A percentile compares a stretch with the other conserved stretches of the same genome.
These are phyloP conservation scores for Procambarus virginalis DNA, from an alignment of 1,140 invertebrate species.

Conservation along the genomic window DNA sequence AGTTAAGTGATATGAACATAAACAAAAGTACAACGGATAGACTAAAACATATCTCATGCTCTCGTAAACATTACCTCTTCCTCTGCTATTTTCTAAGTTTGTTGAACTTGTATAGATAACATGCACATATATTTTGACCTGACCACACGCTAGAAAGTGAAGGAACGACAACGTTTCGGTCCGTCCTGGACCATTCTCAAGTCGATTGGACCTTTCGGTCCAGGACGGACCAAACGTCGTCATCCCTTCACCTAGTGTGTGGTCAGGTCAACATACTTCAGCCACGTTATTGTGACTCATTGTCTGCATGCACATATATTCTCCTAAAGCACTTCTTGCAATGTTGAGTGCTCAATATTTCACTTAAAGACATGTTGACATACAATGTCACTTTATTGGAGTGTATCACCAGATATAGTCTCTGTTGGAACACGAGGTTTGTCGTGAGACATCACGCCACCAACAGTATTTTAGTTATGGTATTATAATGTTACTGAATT, in stretches of 20 bases:
- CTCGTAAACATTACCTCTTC: not conserved
- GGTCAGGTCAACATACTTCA: too few relatives aligned
- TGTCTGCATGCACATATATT: not conserved
- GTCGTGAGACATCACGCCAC: not conserved
- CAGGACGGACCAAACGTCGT: too few relatives aligned
- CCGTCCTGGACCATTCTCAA: too few relatives aligned
- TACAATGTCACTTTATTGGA: not conserved
- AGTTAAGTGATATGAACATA: not conserved
- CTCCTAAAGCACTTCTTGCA: not conserved
- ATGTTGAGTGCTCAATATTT: not conserved
- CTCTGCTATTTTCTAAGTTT: not conserved
- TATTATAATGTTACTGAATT: too few relatives aligned
- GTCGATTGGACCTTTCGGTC: too few relatives aligned
- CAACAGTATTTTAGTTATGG: not conserved
- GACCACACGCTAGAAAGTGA: too few relatives aligned
- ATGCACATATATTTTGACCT: not conserved
- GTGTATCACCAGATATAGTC: not conserved
- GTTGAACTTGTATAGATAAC: not conserved
- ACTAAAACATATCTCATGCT: not conserved
- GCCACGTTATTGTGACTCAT: too few relatives aligned
- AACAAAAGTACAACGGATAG: not conserved
- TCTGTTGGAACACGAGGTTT: not conserved
- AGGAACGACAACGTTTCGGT: too few relatives aligned
- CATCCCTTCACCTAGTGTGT: too few relatives aligned
- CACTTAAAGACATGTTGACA: not conserved